A percentile compares a stretch with the other conserved stretches of the same genome.
These are phyloP conservation scores for Lasioglossum vierecki DNA, from an alignment of 2,888 invertebrate genomes.

Conservation along the genomic window DNA sequence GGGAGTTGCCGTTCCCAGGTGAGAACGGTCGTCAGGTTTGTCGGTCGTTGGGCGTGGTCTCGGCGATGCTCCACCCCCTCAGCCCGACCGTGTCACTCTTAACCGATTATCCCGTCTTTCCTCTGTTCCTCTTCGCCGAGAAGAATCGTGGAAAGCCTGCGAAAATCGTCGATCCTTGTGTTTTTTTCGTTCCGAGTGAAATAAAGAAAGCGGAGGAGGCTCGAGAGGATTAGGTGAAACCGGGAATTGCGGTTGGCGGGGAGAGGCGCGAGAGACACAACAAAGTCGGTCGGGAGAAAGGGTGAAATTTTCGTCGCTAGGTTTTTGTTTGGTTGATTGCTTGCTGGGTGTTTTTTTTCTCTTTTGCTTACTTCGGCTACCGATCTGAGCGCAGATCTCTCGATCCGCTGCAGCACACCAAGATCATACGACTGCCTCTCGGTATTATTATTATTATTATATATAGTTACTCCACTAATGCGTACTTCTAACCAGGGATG, in stretches of 20 bases:
- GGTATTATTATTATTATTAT: not conserved
- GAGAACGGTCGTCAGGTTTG: constrained; percentile 44
- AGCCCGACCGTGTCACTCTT: constrained; percentile 17
- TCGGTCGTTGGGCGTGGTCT: constrained; percentile 10
- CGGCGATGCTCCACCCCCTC: not conserved
- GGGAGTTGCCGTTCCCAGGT: constrained; percentile 50
- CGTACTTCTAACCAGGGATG: constrained; percentile 1
- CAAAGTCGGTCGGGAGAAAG: constrained; percentile 14
- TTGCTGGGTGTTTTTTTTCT: not conserved
- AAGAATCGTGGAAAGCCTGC: constrained; percentile 57
- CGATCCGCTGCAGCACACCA: constrained; percentile 31
- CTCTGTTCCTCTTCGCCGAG: constrained; percentile 50
- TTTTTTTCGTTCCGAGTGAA: constrained; percentile 34
- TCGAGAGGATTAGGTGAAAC: not conserved
- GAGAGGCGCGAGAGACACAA: not conserved
- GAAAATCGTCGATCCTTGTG: constrained; percentile 60
- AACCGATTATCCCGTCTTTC: constrained; percentile 49
- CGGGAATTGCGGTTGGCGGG: not conserved
- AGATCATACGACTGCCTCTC: constrained; percentile 37
- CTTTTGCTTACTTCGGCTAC: not conserved
- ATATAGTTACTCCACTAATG: not conserved
- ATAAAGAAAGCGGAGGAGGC: not conserved
- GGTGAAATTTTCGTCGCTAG: constrained; percentile 15
- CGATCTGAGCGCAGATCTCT: constrained; percentile 33
- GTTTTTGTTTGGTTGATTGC: not conserved